Evolutionary conservation across 2,797 vertebrate species (phyloP), one percentile per base, ranked within the genome.

Genomic region (Mormyrops boulengeri): DNA sequence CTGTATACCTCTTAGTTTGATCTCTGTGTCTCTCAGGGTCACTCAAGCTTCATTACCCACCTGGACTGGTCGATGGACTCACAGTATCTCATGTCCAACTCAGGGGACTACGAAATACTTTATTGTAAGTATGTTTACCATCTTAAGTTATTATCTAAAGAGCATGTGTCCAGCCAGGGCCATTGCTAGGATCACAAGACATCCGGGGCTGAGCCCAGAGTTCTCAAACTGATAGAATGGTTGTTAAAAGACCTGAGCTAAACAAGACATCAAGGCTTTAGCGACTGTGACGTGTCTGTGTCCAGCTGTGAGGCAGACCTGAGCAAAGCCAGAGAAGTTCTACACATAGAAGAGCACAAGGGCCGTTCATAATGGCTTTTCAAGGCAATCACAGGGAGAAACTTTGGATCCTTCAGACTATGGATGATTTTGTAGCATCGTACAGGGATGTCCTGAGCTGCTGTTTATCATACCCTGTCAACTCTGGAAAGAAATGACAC

Each of bases 41-140:
- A 99, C 94, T 99, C 99, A 91, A 99, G 99, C 93, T 99, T 99
- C 93, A 99, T 99, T 92, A 99, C 98, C 89, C 99, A 99, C 92
- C 93, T 99, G 94, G 98, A 99, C 94, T 99, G 99, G 98, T 99
- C 98, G 2, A 94, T 96, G 92, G 97, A 98, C 94, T 99, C 98
- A 0, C 98, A 99, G 34, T 98, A 98, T 94, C 97, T 99, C 88
- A 97, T 99, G 90, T 99, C 99, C 38, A 99, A 99, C 93, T 99
- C 99, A 47, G 99, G 99, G 89, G 99, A 99, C 94, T 99, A 99
- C 77, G 99, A 99, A 95, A 99, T 99, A 92, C 96, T 99, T 41
- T 99, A 98, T 93, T 99, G 98, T 99, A 93, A 98, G 98, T 98
- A 92, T 88, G 1, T 87, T 44, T 73, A 41, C 38, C 38, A 80